Evolutionary conservation across 2,888 invertebrate species (phyloP), one percentile per base, ranked within the genome.

Genomic region (Lasioglossum malachurum): DNA sequence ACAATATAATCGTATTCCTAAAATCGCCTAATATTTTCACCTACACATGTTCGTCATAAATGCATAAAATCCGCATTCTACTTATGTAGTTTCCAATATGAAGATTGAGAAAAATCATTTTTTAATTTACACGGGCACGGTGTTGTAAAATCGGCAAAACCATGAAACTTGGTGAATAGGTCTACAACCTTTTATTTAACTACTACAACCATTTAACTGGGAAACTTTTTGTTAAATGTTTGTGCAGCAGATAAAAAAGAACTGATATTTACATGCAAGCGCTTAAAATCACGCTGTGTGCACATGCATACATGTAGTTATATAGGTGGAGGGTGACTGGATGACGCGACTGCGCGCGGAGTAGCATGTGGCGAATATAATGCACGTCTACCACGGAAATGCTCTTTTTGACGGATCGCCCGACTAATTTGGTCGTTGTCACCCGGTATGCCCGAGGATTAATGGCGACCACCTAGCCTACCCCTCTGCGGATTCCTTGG

Each of bases 361-460:
- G 82, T 38, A 81, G 87, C 89, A 91, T 90, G 91, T 91, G 91
- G 79, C 86, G 88, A 88, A 91, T 91, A 89, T 87, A 88, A 88
- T 60, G 84, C 88, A 86, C 83, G 91, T 88, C 89, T 92, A 87
- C 89, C 88, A 87, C 90, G 89, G 90, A 92, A 91, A 92, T 87
- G 88, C 80, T 87, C 88, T 90, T 92, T 92, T 90, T 93, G 93
- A 93, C 92, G 87, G 89, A 93, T 93, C 86, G 90, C 88, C 89
- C 90, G 90, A 93, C 92, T 93, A 93, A 93, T 93, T 93, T 90
- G 89, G 91, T 90, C 87, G 86, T 91, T 90, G 91, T 91, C 91
- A 86, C 86, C 85, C 88, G 75, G 80, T 85, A 87, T 84, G 86
- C 86, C 73, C 53, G 82, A 86, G 83, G 77, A 91, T 91, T 90